phyloP scores from a whole-genome alignment of 2,113 vertebrate species.

The Charadrius vociferus region DNA sequence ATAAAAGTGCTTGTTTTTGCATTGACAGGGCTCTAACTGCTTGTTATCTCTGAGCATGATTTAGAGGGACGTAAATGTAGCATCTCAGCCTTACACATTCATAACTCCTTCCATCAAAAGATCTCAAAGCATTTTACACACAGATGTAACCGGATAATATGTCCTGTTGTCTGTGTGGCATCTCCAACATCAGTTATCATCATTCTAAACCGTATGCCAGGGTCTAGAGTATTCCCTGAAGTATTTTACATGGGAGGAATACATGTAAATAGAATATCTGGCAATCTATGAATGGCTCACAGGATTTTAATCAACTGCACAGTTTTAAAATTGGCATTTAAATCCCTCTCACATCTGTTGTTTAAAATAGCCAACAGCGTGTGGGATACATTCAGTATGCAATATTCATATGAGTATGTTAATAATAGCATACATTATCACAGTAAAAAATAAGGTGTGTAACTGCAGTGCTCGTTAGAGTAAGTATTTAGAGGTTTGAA shows the following conservation, averaged over 20 bases:
- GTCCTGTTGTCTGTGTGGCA: slow-evolving; percentile 62
- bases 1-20: slow-evolving; percentile 9
- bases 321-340: slow-evolving; percentile 60
- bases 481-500: background rate
- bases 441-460: background rate
- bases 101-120: slow-evolving; percentile 43
- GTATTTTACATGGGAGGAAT: slow-evolving; percentile 48
- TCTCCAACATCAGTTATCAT: slow-evolving; percentile 37
- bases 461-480: background rate
- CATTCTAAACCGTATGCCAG: slow-evolving; percentile 43
- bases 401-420: slow-evolving; percentile 31
- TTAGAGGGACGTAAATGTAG: slow-evolving; percentile 33
- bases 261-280: slow-evolving; percentile 60
- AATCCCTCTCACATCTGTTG: slow-evolving; percentile 57
- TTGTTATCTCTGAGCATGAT: slow-evolving; percentile 42
- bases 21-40: slow-evolving; percentile 1
- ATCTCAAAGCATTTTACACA: slow-evolving; percentile 30
- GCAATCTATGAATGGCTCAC: slow-evolving; percentile 58
- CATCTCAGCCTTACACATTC: slow-evolving; percentile 43
- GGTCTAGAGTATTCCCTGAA: slow-evolving; percentile 56
- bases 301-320: slow-evolving; percentile 54
- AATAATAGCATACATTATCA: slow-evolving; percentile 16
- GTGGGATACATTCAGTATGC: slow-evolving; percentile 10
- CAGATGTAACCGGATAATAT: slow-evolving; percentile 51
- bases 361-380: slow-evolving; percentile 35